Evolutionary conservation across 1,140 invertebrate genomes (phyloP).

Genomic region (Ylistrum balloti): DNA sequence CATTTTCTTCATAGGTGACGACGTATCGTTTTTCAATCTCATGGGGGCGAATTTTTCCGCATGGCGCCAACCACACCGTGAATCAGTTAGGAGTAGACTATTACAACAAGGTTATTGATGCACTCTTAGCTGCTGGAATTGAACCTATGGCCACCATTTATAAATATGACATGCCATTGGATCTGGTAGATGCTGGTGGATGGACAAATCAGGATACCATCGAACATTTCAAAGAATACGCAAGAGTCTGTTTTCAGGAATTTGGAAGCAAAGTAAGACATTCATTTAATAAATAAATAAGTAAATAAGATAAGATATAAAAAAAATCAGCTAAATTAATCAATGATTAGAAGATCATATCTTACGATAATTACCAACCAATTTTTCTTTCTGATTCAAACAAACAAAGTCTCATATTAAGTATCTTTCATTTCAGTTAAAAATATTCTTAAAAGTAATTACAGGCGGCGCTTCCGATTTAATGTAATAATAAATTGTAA

Average conservation of each 20-base stretch:
- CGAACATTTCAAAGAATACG: slow-evolving; percentile 84
- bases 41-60: slow-evolving; percentile 78
- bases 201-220: slow-evolving; percentile 84
- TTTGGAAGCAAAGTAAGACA: slow-evolving; percentile 79
- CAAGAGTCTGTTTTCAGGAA: slow-evolving; percentile 79
- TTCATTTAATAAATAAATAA: not conserved
- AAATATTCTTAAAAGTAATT: no score
- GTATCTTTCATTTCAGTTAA: no score
- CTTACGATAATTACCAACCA: no score
- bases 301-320: no score
- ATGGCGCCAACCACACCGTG: slow-evolving; percentile 66
- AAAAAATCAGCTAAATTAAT: no score
- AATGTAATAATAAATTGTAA: no score
- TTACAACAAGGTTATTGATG: slow-evolving; percentile 78
- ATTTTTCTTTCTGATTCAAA: no score
- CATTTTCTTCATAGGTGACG: slow-evolving; percentile 68
- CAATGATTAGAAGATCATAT: no score
- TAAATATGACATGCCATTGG: slow-evolving; percentile 83
- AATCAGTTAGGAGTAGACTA: slow-evolving; percentile 76
- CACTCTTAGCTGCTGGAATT: slow-evolving; percentile 60
- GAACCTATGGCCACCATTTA: slow-evolving; percentile 48
- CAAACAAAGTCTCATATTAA: no score
- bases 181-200: slow-evolving; percentile 82
- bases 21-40: slow-evolving; percentile 80
- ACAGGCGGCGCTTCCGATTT: no score